Evolutionary conservation across 1,140 invertebrate genomes (phyloP), one percentile per base, ranked within the genome.

Genomic region (Batillaria attramentaria): DNA sequence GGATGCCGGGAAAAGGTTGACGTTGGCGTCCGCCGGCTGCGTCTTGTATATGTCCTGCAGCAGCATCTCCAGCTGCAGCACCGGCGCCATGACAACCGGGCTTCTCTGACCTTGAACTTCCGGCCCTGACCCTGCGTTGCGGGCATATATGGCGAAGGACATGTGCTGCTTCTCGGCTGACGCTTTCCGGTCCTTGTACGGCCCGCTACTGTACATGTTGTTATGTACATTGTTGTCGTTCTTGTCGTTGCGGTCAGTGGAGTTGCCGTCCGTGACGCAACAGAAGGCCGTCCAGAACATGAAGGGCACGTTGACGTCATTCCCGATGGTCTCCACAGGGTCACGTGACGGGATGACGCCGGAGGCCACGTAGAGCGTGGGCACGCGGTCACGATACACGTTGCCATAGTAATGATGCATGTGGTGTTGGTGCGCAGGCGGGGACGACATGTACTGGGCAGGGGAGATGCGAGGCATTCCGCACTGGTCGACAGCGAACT

Each of bases 231-330:
- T 3, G 46, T 24, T 20, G 5, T 35, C 18, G 62, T 6, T 28
- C 2, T 35, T 24, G 66, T 16, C 24, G 33, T 35, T 77, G 1
- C 10, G 72, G 16, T 16, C 39, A 66, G 35, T 75, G 72, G 10
- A 54, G 79, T 43, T 78, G 68, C 28, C 65, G 28, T 62, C 54
- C 0, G 31, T 33, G 18, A 87, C 81, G 77, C 87, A 88, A 68
- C 87, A 88, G 31, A 79, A 85, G 24, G 83, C 84, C 78, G 85
- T 77, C 87, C 87, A 88, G 54, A 88, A 83, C 46, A 87, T 70
- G 54, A 81, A 83, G 28, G 87, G 87, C n/a, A 88, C 83, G 62
- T 83, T 84, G 35, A 88, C 83, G 28, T 82, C 83, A 74, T 86
- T 84, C 16, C 85, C 85, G 18, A 84, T 81, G 16, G 77, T 81